Evolutionary conservation across 2,113 vertebrate genomes (phyloP).

Genomic region (Leptocoma aspasia): DNA sequence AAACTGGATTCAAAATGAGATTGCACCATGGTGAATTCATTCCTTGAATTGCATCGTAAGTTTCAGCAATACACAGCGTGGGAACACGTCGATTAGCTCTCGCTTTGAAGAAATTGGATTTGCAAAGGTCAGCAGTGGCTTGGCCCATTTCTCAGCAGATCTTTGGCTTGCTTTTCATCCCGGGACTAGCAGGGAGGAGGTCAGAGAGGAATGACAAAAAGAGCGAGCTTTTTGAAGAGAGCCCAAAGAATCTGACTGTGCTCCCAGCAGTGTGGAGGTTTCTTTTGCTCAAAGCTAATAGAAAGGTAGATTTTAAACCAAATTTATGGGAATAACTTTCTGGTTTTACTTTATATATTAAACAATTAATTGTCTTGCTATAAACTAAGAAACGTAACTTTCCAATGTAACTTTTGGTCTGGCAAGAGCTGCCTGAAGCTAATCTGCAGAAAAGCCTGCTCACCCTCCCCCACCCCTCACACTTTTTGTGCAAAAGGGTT

Average conservation of each 20-base stretch:
- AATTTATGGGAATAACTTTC: not conserved
- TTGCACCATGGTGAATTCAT: conserved; percentile 57
- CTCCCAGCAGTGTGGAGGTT: not conserved
- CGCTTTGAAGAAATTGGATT: conserved; percentile 54
- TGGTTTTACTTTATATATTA: not conserved
- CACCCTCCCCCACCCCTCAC: not conserved
- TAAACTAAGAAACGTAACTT: not conserved
- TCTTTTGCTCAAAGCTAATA: not conserved
- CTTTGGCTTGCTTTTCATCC: conserved; percentile 58
- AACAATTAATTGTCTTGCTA: not conserved
- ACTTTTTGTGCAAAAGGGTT: not conserved
- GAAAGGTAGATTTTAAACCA: not conserved
- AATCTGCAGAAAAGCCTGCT: not conserved
- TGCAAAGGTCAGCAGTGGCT: conserved; percentile 60
- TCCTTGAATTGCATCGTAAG: conserved; percentile 31
- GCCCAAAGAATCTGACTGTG: not conserved
- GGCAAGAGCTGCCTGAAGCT: not conserved
- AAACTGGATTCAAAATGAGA: conserved; percentile 48
- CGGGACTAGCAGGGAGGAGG: conserved; percentile 21
- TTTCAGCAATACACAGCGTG: conserved; percentile 53
- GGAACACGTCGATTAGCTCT: conserved; percentile 44
- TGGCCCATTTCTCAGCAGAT: conserved; percentile 57
- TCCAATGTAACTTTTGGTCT: not conserved
- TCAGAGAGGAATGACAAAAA: conserved; percentile 54
- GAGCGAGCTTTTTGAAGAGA: not conserved